Percentiles rank a stretch among this genome's conserved stretches.
These are phyloP conservation scores for Syngnathus floridae DNA, from an alignment of 2,113 vertebrate genomes.

Conservation along the genomic window DNA sequence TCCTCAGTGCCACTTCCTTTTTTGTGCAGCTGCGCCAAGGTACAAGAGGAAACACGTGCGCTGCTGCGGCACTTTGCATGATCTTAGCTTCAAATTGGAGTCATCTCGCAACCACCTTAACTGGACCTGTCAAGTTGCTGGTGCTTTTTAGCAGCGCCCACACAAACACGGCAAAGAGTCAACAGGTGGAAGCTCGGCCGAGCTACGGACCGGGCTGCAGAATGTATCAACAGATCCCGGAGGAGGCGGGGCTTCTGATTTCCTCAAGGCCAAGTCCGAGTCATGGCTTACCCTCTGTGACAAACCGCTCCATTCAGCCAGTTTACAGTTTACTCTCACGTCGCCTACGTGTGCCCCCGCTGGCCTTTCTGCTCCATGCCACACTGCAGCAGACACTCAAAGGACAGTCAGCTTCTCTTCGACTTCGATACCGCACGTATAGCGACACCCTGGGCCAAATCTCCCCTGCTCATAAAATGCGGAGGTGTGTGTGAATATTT, in stretches of 20 bases:
- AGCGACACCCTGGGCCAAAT: slow-evolving; percentile 17
- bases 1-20: slow-evolving; percentile 30
- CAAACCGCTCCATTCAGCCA: slow-evolving; percentile 65
- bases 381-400: slow-evolving; percentile 39
- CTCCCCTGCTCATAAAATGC: slow-evolving; percentile 14
- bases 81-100: slow-evolving; percentile 11
- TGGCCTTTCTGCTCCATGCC: slow-evolving; percentile 43
- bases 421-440: slow-evolving; percentile 18
- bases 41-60: slow-evolving; percentile 22
- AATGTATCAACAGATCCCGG: slow-evolving; percentile 39
- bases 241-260: slow-evolving; percentile 49
- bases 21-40: slow-evolving; percentile 45
- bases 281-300: slow-evolving; percentile 54
- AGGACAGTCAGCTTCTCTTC: slow-evolving; percentile 29
- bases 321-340: slow-evolving; percentile 48
- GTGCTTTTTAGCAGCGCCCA: slow-evolving; percentile 23
- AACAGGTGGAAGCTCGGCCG: slow-evolving; percentile 50
- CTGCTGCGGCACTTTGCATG: slow-evolving; percentile 6
- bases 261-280: slow-evolving; percentile 46
- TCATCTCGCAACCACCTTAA: slow-evolving; percentile 39
- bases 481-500: slow-evolving; percentile 21
- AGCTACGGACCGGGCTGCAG: slow-evolving; percentile 41
- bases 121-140: slow-evolving; percentile 12
- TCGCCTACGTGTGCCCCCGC: slow-evolving; percentile 21
- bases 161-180: slow-evolving; percentile 51